Percentiles rank a stretch among this genome's conserved stretches.
Evolutionary conservation across 2,797 vertebrate species (phyloP).

Genomic region (Ciconia nigra): DNA sequence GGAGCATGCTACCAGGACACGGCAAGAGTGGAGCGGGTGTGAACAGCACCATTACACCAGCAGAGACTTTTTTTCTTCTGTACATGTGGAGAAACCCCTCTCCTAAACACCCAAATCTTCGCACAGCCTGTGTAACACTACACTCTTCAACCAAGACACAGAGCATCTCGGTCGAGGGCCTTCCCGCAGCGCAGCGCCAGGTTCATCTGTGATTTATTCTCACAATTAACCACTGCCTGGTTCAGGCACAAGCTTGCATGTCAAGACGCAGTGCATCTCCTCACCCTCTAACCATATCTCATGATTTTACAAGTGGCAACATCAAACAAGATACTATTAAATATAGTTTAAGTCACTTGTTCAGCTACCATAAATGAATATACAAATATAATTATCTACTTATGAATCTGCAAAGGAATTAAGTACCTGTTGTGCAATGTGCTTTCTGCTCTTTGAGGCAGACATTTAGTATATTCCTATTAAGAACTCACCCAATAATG

Average conservation of each 20-base stretch:
- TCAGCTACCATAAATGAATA: neutral
- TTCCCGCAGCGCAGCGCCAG: rapidly evolving
- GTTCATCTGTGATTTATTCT: neutral
- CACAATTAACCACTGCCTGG: rapidly evolving
- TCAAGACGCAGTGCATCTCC: neutral
- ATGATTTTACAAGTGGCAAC: neutral
- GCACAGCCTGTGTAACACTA: neutral
- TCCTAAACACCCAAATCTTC: neutral
- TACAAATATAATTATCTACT: neutral
- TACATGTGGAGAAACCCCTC: neutral
- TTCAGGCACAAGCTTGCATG: neutral
- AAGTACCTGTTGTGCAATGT: neutral
- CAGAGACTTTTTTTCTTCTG: neutral
- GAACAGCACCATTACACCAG: neutral
- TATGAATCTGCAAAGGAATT: neutral
- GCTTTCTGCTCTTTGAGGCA: neutral
- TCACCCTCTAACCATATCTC: neutral
- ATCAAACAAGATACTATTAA: neutral
- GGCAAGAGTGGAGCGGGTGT: rapidly evolving
- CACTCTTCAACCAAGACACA: neutral
- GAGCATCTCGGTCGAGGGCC: neutral
- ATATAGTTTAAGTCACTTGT: neutral
- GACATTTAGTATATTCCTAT: neutral
- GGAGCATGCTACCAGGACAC: neutral
- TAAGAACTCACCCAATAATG: neutral